phyloP scores from a whole-genome alignment of 2,888 invertebrate genomes.

The Stegana nigrithorax region DNA sequence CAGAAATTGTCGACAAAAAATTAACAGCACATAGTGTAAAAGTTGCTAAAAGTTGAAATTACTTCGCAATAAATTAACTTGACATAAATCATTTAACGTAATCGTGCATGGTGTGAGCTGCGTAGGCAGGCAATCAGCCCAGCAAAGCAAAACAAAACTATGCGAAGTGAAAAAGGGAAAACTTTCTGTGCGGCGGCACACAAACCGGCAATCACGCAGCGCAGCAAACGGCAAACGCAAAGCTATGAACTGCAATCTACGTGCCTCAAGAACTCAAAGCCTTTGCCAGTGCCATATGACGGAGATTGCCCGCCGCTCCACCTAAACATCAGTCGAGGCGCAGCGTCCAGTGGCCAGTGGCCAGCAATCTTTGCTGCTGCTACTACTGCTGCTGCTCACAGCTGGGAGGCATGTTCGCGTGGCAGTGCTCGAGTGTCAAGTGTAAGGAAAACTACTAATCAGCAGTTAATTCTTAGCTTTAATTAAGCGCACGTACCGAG shows the following conservation, averaged over 20 bases:
- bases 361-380: too few species aligned
- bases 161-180: background rate
- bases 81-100: slow-evolving; percentile 62
- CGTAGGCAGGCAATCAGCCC: background rate
- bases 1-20: slow-evolving; percentile 37
- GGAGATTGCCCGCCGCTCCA: too few species aligned
- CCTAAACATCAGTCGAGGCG: too few species aligned
- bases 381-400: too few species aligned
- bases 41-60: background rate
- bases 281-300: background rate
- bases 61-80: slow-evolving; percentile 43
- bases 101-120: slow-evolving; percentile 32
- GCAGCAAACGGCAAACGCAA: background rate
- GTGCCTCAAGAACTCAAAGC: slow-evolving; percentile 47
- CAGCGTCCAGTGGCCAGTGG: too few species aligned
- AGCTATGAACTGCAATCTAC: slow-evolving; percentile 34
- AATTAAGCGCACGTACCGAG: slow-evolving; percentile 66
- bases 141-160: background rate
- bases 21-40: slow-evolving; percentile 22
- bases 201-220: too few species aligned
- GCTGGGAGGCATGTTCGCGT: too few species aligned
- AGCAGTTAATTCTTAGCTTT: slow-evolving; percentile 68
- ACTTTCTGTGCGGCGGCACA: background rate
- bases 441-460: slow-evolving; percentile 65
- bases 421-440: slow-evolving; percentile 51